A percentile compares a stretch with the other conserved stretches of the same genome.
phyloP scores from a whole-genome alignment of 2,888 invertebrate genomes.

The Drosophila picticornis region DNA sequence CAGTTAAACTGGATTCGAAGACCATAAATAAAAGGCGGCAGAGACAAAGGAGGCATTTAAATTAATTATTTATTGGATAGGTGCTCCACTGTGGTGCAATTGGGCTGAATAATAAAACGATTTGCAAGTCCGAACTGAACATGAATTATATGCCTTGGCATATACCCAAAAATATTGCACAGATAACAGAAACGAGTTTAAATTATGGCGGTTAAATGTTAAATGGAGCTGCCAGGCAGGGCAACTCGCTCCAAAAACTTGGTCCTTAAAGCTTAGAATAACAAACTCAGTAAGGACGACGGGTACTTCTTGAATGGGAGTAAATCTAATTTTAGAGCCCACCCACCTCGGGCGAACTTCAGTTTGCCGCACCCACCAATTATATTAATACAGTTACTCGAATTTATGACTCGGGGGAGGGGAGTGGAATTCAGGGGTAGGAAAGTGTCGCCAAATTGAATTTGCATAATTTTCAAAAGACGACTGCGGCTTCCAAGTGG shows the following conservation, averaged over 20 bases:
- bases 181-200: constrained; percentile 67
- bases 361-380: constrained; percentile 60
- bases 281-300: neutral
- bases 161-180: constrained; percentile 22
- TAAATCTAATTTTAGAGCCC: constrained; percentile 74
- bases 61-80: constrained; percentile 74
- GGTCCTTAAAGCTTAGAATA: constrained; percentile 25
- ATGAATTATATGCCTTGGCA: constrained; percentile 60
- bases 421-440: constrained; percentile 10
- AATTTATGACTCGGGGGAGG: constrained; percentile 68
- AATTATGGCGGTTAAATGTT: constrained; percentile 66
- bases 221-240: constrained; percentile 45
- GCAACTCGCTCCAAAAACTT: neutral
- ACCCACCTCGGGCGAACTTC: constrained; percentile 1
- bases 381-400: constrained; percentile 81
- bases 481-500: constrained; percentile 77
- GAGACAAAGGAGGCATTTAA: constrained; percentile 65
- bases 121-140: constrained; percentile 70
- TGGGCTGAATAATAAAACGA: constrained; percentile 76
- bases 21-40: constrained; percentile 59
- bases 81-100: constrained; percentile 59
- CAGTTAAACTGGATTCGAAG: constrained; percentile 44
- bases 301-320: constrained; percentile 39
- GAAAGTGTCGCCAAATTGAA: constrained; percentile 77
- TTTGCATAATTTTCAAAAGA: constrained; percentile 80